Evolutionary conservation across 2,797 vertebrate species (phyloP).

Genomic region (Chelmon rostratus): DNA sequence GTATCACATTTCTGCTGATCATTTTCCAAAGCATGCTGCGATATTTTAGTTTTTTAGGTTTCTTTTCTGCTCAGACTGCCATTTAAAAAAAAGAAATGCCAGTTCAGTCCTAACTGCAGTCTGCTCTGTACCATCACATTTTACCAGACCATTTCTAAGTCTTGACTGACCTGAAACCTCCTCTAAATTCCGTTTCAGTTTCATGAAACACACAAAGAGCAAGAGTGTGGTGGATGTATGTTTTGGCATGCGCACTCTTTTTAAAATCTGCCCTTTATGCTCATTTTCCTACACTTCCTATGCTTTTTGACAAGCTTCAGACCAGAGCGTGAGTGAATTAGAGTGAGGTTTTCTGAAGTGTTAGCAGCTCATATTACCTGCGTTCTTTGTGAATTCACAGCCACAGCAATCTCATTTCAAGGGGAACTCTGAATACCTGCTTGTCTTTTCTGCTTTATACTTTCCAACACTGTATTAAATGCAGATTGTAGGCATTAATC

Average conservation of each 20-base stretch:
- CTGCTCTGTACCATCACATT: neutral
- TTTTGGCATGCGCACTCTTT: neutral
- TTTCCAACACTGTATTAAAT: slow-evolving; percentile 35
- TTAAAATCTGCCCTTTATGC: no score
- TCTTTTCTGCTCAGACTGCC: no score
- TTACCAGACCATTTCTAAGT: neutral
- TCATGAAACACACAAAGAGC: neutral
- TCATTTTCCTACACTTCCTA: neutral
- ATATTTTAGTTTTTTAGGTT: no score
- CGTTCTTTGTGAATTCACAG: neutral
- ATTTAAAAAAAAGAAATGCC: no score
- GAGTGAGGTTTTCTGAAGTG: neutral
- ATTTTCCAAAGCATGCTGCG: neutral
- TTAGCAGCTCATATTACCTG: neutral
- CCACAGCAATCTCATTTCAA: neutral
- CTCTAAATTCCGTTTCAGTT: neutral
- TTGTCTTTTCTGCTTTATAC: neutral
- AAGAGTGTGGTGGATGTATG: no score
- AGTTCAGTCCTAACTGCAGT: neutral
- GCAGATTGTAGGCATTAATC: slow-evolving; percentile 40
- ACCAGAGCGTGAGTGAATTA: neutral
- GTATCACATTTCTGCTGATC: neutral
- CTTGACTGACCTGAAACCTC: neutral
- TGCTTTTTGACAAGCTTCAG: neutral
- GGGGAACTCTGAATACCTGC: neutral